Base-by-base conservation (phyloP, 2,888 invertebrate genomes). In the Pterostichus madidus region DNA sequence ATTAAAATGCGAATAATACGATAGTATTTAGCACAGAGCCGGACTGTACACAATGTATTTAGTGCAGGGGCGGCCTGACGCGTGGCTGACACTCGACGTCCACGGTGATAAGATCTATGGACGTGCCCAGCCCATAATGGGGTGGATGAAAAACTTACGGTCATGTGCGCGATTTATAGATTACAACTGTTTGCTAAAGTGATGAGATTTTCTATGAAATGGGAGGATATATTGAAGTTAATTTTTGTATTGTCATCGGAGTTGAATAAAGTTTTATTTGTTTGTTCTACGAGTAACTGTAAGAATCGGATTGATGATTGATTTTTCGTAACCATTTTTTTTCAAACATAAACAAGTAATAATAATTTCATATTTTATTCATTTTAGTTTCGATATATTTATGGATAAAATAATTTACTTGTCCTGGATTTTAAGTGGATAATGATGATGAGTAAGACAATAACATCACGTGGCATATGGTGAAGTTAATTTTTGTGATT, bases 1-100 rank as follows among this genome's bases (percentile, higher is more conserved):
- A 75, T 52, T 13, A 44, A 49, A 75, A 71, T 71, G 17, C 68
- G 68, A 71, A 71, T 84, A 85, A 84, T 84, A 83, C 83, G 82
- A 84, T 77, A 81, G 84, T 80, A 85, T 85, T 85, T 85, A 85
- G 85, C 17, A 31, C 75, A 52, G 52, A 24, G 49, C 5, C 8
- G 73, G 13, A 73, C 32, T 31, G 3, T 17, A 39, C 44, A 5
- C 44, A 17, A 56, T 71, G 84, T 82, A 85, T 85, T 85, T 85
- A 85, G 85, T 39, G 15, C 64, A 35, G n/a, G 32, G 64, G 64
- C 64, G 64, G 64, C 1, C 15, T 52, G 80, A n/a, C 85, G 81
- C 85, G 85, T 85, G 85, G 39, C 83, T 15, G 64, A 49, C 84
- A 53, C 64, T 46, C 59, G 73, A 15, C 73, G 5, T 73, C 73